Conservation (phyloP, 2,113 vertebrate genomes). For the Anthoscopus minutus region DNA sequence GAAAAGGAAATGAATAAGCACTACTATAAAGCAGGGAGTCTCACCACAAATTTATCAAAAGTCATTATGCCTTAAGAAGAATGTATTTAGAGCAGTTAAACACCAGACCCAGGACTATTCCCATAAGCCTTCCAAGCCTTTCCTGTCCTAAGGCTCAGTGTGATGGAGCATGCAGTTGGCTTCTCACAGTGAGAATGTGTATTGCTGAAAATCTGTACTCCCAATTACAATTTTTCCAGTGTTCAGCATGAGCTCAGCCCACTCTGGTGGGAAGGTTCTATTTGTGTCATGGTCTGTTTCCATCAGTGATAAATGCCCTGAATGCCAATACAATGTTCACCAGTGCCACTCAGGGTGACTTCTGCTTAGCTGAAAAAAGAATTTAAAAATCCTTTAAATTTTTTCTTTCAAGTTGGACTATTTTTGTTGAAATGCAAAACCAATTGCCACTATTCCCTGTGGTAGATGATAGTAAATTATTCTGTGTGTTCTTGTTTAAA, state of each 20-base stretch:
- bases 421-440: not conserved
- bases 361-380: not conserved
- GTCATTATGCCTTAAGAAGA: not conserved
- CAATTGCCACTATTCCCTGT: not conserved
- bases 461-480: not conserved
- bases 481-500: not conserved
- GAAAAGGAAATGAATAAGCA: not conserved
- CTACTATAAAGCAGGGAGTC: not conserved
- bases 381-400: not conserved
- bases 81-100: not conserved
- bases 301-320: not conserved
- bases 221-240: not conserved
- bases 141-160: constrained; percentile 16
- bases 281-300: not conserved
- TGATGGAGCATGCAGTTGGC: not conserved
- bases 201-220: not conserved
- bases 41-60: not conserved
- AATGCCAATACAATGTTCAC: not conserved
- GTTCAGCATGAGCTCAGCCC: not conserved
- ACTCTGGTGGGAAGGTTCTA: not conserved
- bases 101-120: not conserved
- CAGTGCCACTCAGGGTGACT: accelerated
- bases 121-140: not conserved
- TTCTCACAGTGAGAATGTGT: not conserved
- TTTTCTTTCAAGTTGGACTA: not conserved